Evolutionary conservation across 1,140 invertebrate genomes (phyloP), one percentile per base, ranked within the genome.

Genomic region (Calycopis cecrops): DNA sequence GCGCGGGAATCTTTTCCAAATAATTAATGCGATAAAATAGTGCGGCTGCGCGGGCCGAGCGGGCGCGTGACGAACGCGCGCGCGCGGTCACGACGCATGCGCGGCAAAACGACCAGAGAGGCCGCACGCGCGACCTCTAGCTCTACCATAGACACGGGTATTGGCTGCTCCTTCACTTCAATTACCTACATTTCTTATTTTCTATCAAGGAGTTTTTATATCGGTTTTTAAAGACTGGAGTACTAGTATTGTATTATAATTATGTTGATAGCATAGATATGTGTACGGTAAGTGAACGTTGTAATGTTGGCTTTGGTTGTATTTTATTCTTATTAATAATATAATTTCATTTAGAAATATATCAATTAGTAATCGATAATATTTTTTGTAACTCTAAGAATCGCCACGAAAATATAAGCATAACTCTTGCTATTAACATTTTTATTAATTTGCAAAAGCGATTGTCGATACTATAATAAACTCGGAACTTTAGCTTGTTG

Each of bases 21-120:
- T 85, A 85, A 85, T 85, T 83, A 85, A 85, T 83, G 79, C 79
- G 82, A 85, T 85, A 85, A 85, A 83, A 80, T 80, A 79, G 79
- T 82, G 77, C 77, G 76, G 58, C 59, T 60, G 75, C 64, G 65
- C 67, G 47, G 59, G 64, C 67, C 65, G 63, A 58, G 53, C 65
- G 65, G 57, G 73, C 79, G 80, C 80, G 82, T 84, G 79, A 84
- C 82, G 80, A 69, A 71, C 72, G 77, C 74, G 79, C 75, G 79
- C 71, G 71, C 69, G 63, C 72, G 71, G 78, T 83, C 79, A 85
- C 79, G 79, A 85, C 75, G 78, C 78, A 77, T 76, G 76, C 74
- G 65, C 71, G 76, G 77, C 74, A 63, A 71, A 77, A 76, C 76
- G 69, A 76, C 65, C 73, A 70, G 48, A 60, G 70, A 63, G 73